Conservation (phyloP, 1,140 invertebrate species). For the Sinella curviseta region DNA sequence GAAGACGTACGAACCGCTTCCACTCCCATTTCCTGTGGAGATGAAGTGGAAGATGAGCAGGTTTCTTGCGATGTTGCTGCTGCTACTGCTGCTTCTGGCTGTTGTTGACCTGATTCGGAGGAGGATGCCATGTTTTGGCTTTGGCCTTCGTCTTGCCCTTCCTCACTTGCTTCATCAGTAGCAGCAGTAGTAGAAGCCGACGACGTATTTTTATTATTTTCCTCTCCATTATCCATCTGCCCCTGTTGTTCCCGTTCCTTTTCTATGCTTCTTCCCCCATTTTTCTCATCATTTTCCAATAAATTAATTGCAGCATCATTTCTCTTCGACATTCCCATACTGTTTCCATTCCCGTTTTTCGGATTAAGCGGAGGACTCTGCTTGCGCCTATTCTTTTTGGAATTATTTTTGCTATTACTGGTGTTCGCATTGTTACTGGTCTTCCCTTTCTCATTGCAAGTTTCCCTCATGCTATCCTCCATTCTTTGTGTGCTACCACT, state of each 20-base stretch:
- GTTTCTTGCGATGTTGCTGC: not conserved
- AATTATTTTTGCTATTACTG: too few relatives aligned
- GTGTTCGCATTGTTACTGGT: too few relatives aligned
- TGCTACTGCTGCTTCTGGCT: too few relatives aligned
- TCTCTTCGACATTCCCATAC: not conserved
- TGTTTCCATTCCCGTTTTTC: not conserved
- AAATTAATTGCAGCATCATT: not conserved
- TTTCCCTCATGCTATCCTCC: not conserved
- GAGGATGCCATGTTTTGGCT: not conserved
- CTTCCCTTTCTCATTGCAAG: too few relatives aligned
- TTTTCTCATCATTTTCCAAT: not conserved
- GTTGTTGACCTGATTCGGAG: not conserved
- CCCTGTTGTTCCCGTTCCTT: not conserved
- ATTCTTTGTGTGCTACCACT: not conserved
- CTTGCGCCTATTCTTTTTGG: not conserved
- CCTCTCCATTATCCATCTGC: not conserved
- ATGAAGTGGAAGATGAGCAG: not conserved
- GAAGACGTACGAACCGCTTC: not conserved
- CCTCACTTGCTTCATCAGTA: not conserved
- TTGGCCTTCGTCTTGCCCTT: not conserved
- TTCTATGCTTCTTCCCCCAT: not conserved
- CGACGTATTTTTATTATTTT: not conserved
- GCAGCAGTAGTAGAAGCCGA: conserved; percentile 1
- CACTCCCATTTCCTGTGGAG: not conserved
- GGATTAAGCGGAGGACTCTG: too few relatives aligned